A percentile compares a stretch with the other conserved stretches of the same genome.
These are phyloP conservation scores for Piscicola geometra DNA, from an alignment of 2,888 invertebrate genomes.

Conservation along the genomic window DNA sequence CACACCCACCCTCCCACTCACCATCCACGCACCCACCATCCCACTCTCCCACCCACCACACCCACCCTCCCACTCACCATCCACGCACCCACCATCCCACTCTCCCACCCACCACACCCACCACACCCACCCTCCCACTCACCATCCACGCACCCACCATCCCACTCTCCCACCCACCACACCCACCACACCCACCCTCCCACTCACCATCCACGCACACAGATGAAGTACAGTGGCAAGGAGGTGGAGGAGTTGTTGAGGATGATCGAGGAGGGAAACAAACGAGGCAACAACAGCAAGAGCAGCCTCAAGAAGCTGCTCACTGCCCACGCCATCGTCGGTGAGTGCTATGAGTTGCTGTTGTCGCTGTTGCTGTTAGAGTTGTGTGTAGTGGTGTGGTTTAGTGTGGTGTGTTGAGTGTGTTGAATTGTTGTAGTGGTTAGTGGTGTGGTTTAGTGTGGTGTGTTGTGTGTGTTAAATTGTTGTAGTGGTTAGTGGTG, in stretches of 20 bases:
- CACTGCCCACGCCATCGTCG: slow-evolving; percentile 90
- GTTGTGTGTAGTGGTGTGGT: not conserved
- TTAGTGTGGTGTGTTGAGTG: not conserved
- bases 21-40: no score
- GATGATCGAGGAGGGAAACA: slow-evolving; percentile 69
- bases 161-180: no score
- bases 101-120: no score
- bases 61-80: no score
- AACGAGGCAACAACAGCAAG: slow-evolving; percentile 46
- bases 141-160: no score
- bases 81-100: no score
- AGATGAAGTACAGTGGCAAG: slow-evolving; percentile 72
- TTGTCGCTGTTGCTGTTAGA: no score
- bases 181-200: no score
- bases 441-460: not conserved
- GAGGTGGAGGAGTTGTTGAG: slow-evolving; percentile 78
- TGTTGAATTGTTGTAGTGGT: not conserved
- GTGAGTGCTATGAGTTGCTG: no score
- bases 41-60: no score
- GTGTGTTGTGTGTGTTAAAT: not conserved
- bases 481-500: not conserved
- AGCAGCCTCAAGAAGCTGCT: slow-evolving; percentile 69
- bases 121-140: no score
- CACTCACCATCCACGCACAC: not conserved
- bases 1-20: no score